These are phyloP conservation scores for Diloba caeruleocephala DNA, from an alignment of 2,888 invertebrate genomes.

Conservation along the genomic window DNA sequence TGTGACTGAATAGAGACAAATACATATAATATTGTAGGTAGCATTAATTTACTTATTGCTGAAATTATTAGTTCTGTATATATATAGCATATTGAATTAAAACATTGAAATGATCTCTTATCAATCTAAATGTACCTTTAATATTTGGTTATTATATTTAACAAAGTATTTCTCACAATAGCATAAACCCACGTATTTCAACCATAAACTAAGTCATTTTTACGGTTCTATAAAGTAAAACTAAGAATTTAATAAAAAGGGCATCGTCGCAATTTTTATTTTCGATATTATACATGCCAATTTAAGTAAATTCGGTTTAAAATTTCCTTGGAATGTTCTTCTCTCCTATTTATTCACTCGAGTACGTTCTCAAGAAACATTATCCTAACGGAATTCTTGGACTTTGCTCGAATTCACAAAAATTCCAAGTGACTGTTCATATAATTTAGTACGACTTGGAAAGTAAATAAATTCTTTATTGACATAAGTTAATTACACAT, in stretches of 20 bases:
- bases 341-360: not conserved
- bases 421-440: not conserved
- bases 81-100: no score
- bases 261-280: not conserved
- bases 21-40: no score
- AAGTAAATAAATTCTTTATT: no score
- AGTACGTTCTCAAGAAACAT: not conserved
- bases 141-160: no score
- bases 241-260: not conserved
- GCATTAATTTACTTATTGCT: no score
- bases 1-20: not conserved
- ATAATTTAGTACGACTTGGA: not conserved
- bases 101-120: no score
- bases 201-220: no score
- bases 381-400: not conserved
- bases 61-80: no score
- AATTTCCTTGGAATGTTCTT: not conserved
- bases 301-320: not conserved
- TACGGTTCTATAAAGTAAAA: not conserved
- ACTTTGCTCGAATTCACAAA: not conserved
- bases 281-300: not conserved
- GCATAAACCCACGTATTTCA: no score
- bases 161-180: no score
- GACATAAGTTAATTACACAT: no score
- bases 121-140: no score